These are phyloP conservation scores for Brachionus sp. DNA, from an alignment of 1,140 invertebrate species.

Conservation along the genomic window DNA sequence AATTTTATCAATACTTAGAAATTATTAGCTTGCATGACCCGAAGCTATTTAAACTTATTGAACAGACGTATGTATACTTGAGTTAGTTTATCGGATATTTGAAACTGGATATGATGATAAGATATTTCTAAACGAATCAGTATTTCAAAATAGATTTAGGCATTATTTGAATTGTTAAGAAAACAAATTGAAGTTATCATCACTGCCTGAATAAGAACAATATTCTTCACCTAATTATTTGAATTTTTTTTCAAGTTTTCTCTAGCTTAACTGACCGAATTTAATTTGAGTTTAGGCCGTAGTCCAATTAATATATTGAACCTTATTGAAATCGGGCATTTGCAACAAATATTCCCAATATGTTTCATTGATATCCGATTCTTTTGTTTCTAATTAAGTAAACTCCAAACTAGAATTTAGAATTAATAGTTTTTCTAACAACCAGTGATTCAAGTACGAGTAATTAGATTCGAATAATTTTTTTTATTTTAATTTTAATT, in stretches of 20 bases:
- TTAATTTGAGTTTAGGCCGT: background rate
- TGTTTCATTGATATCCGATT: background rate
- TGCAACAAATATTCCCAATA: background rate
- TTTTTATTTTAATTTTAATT: background rate
- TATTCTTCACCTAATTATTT: slow-evolving; percentile 10
- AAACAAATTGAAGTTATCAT: background rate
- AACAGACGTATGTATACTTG: background rate
- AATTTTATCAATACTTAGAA: background rate
- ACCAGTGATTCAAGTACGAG: background rate
- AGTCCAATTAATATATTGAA: slow-evolving; percentile 10
- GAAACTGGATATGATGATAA: background rate
- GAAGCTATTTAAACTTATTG: background rate
- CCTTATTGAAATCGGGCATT: background rate
- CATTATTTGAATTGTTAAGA: background rate
- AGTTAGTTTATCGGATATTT: background rate
- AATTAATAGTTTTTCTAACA: background rate
- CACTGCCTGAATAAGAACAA: background rate
- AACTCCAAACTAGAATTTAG: background rate
- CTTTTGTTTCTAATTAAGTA: background rate
- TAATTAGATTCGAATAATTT: background rate
- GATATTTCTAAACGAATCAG: background rate
- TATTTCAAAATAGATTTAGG: background rate
- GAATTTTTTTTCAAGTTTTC: slow-evolving; percentile 8
- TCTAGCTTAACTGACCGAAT: background rate
- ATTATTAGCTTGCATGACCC: background rate